Evolutionary conservation across 2,888 invertebrate species (phyloP).

Genomic region (Sympetrum striolatum): DNA sequence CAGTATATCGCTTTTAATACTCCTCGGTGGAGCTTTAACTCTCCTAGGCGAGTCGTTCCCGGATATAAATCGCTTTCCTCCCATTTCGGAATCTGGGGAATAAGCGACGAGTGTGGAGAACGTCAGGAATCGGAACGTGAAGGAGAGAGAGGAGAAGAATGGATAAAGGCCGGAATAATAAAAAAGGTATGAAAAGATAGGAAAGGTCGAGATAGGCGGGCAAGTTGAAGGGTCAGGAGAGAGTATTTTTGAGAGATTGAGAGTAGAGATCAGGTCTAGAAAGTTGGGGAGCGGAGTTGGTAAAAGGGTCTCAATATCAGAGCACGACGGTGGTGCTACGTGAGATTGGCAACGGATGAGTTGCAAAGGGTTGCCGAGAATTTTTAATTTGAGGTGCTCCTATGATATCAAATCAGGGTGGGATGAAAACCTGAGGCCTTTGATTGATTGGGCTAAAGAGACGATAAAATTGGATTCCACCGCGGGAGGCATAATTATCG

Average conservation of each 20-base stretch:
- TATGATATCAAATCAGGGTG: not conserved
- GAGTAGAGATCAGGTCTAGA: not conserved
- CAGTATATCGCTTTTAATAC: too few relatives aligned
- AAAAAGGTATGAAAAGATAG: too few relatives aligned
- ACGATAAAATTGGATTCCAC: not conserved
- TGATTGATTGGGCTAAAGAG: not conserved
- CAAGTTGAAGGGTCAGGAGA: too few relatives aligned
- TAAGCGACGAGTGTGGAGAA: too few relatives aligned
- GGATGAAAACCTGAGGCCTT: not conserved
- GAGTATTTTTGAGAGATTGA: not conserved
- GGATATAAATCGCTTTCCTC: too few relatives aligned
- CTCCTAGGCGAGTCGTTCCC: too few relatives aligned
- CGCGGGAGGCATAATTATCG: not conserved
- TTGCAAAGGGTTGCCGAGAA: not conserved
- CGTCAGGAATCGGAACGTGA: too few relatives aligned
- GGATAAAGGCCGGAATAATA: too few relatives aligned
- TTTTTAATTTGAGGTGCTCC: not conserved
- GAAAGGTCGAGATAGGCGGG: too few relatives aligned
- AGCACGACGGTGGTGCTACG: not conserved
- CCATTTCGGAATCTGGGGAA: too few relatives aligned
- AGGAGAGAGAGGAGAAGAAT: too few relatives aligned
- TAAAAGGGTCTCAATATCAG: not conserved
- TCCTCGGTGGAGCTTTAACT: too few relatives aligned
- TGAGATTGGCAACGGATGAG: conserved; percentile 3
- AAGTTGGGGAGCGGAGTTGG: not conserved